These are phyloP conservation scores for Hypsibius dujardini DNA, from an alignment of 1,140 invertebrate species.

Conservation along the genomic window DNA sequence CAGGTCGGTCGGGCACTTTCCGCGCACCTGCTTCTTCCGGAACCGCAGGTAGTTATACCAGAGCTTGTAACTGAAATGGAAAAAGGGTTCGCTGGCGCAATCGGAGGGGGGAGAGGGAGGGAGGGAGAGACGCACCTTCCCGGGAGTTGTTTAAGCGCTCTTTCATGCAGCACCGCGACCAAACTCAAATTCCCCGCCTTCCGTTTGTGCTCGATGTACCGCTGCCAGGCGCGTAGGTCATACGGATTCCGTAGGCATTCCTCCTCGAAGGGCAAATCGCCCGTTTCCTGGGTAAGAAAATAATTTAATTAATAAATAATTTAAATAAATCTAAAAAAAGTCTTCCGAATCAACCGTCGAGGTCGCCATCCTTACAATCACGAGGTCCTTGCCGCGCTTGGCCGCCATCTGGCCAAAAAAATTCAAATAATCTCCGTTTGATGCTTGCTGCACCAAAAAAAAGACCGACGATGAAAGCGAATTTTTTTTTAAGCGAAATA, in stretches of 20 bases:
- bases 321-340: no score
- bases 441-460: no score
- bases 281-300: constrained; percentile 46
- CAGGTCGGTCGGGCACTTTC: constrained; percentile 60
- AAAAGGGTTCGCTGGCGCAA: constrained; percentile 19
- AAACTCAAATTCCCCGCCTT: constrained; percentile 47
- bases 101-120: constrained; percentile 9
- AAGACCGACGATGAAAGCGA: no score
- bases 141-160: constrained; percentile 82
- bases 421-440: no score
- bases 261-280: constrained; percentile 92
- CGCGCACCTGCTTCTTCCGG: constrained; percentile 60
- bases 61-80: constrained; percentile 66
- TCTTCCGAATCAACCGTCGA: no score
- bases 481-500: no score
- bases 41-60: constrained; percentile 89
- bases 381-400: no score
- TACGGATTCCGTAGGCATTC: constrained; percentile 90
- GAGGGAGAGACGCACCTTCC: constrained; percentile 46
- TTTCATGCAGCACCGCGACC: constrained; percentile 81
- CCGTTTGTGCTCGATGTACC: constrained; percentile 91
- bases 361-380: no score
- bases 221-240: constrained; percentile 90
- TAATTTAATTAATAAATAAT: no score
- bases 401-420: no score